These are phyloP conservation scores for Epicauta chinensis DNA, from an alignment of 1,140 invertebrate genomes.

Conservation along the genomic window DNA sequence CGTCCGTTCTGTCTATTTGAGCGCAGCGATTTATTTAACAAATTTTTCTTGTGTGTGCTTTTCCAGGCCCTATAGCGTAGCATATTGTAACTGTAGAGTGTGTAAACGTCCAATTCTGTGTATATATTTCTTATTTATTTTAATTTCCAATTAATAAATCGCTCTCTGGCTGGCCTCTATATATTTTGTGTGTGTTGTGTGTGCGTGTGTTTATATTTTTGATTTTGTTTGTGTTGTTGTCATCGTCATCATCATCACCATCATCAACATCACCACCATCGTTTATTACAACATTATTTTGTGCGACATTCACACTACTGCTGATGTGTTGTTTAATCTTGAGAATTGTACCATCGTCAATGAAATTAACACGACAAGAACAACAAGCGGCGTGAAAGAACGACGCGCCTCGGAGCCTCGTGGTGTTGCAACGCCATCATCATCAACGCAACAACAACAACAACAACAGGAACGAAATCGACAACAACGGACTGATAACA, in stretches of 20 bases:
- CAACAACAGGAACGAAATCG: too few species aligned
- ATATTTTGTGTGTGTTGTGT: neutral
- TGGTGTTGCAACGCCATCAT: neutral
- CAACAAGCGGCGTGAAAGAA: neutral
- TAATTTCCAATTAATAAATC: too few species aligned
- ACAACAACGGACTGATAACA: slow-evolving; percentile 1
- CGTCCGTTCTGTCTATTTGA: neutral
- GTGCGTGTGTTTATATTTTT: slow-evolving; percentile 9
- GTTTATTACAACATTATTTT: too few species aligned
- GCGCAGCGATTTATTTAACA: slow-evolving; percentile 10
- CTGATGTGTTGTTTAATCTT: neutral
- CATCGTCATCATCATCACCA: neutral
- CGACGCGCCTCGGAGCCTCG: slow-evolving; percentile 13
- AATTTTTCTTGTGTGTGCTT: slow-evolving; percentile 13
- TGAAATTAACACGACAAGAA: neutral
- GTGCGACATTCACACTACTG: neutral
- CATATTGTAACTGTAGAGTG: neutral
- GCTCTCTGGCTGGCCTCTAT: too few species aligned
- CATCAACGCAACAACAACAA: too few species aligned
- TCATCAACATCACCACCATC: too few species aligned
- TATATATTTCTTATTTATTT: slow-evolving; percentile 1
- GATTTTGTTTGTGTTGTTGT: slow-evolving; percentile 3
- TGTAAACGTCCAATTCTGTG: neutral
- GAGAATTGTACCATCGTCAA: neutral
- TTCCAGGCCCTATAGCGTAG: slow-evolving; percentile 20